A percentile compares a stretch with the other conserved stretches of the same genome.
phyloP scores from a whole-genome alignment of 2,113 vertebrate species.

The Uropsilus gracilis region DNA sequence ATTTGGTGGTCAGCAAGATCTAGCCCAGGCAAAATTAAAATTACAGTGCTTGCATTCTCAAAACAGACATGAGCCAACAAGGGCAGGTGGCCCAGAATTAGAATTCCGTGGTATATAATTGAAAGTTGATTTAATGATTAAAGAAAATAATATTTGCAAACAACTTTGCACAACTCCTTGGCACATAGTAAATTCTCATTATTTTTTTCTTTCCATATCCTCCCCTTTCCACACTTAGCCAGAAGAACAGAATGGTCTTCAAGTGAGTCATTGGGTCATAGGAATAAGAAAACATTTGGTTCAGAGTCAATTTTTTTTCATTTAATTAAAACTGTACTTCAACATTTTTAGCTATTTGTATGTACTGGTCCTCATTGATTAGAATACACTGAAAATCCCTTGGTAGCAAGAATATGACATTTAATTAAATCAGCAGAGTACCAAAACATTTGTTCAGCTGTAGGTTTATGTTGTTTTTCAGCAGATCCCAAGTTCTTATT shows the following conservation, averaged over 20 bases:
- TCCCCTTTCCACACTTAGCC: background rate
- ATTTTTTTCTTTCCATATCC: background rate
- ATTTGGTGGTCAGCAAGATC: constrained; percentile 52
- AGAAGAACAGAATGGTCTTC: constrained; percentile 21
- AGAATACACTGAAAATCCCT: constrained; percentile 68
- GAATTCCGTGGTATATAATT: constrained; percentile 52
- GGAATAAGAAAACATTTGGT: constrained; percentile 53
- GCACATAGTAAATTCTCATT: background rate
- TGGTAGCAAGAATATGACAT: constrained; percentile 62
- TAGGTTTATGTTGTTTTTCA: constrained; percentile 57
- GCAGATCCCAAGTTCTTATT: constrained; percentile 43
- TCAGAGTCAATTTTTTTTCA: constrained; percentile 19
- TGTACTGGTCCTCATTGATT: constrained; percentile 55
- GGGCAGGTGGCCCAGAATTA: constrained; percentile 65
- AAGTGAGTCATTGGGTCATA: background rate
- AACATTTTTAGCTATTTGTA: constrained; percentile 33
- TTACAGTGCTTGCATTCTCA: background rate
- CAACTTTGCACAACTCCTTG: constrained; percentile 29
- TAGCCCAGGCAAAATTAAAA: constrained; percentile 57
- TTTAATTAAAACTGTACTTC: constrained; percentile 75
- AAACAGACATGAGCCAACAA: constrained; percentile 32
- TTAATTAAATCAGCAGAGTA: constrained; percentile 77
- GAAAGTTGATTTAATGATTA: constrained; percentile 72
- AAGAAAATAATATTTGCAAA: constrained; percentile 61
- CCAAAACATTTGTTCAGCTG: constrained; percentile 55